phyloP scores from a whole-genome alignment of 2,888 invertebrate species.

The Schizaphis graminum region DNA sequence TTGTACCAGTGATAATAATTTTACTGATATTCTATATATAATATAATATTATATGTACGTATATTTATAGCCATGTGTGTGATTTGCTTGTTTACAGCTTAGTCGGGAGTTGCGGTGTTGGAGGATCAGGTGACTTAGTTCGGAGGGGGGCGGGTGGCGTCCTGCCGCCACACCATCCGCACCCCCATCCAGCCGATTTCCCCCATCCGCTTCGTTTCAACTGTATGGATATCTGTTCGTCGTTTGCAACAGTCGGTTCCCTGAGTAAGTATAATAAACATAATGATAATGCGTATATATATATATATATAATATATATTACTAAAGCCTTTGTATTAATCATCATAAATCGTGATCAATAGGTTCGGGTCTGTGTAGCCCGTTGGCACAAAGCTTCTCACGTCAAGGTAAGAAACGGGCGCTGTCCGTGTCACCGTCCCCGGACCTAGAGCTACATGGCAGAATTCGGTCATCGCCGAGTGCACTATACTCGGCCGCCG shows the following conservation, averaged over 20 bases:
- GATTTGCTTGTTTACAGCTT: slow-evolving; percentile 68
- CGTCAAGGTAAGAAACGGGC: slow-evolving; percentile 87
- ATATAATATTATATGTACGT: neutral
- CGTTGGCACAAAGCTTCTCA: slow-evolving; percentile 73
- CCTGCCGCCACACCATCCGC: slow-evolving; percentile 74
- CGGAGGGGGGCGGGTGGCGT: slow-evolving; percentile 70
- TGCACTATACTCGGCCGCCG: slow-evolving; percentile 80
- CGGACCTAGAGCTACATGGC: slow-evolving; percentile 95
- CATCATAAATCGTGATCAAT: neutral
- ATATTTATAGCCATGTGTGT: slow-evolving; percentile 39
- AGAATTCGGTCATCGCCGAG: slow-evolving; percentile 96
- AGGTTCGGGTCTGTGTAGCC: slow-evolving; percentile 80
- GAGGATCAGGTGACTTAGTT: slow-evolving; percentile 68
- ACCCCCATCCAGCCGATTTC: slow-evolving; percentile 74
- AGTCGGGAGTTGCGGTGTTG: slow-evolving; percentile 68
- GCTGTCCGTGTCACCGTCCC: slow-evolving; percentile 93
- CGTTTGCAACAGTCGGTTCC: slow-evolving; percentile 63
- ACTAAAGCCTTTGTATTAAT: neutral
- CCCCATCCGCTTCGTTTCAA: slow-evolving; percentile 79
- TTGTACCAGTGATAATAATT: neutral
- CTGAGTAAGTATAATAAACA: slow-evolving; percentile 42
- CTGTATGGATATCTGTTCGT: slow-evolving; percentile 65
- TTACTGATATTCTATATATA: neutral
- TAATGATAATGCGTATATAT: neutral
- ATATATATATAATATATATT: too few species aligned